A percentile compares a stretch with the other conserved stretches of the same genome.
Conservation (phyloP, 2,797 vertebrate genomes). For the Lagocephalus sceleratus region DNA sequence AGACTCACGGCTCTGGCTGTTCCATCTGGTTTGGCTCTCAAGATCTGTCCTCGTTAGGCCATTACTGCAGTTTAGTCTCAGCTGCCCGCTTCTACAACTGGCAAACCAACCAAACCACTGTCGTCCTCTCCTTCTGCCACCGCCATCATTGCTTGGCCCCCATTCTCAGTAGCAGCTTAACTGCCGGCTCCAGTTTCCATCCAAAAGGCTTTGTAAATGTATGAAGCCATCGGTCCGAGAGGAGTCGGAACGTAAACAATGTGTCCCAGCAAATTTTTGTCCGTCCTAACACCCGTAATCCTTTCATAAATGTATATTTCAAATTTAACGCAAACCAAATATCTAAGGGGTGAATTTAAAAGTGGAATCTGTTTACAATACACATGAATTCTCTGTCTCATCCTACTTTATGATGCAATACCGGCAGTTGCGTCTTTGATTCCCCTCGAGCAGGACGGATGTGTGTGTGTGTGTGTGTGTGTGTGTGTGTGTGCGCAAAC, state of each 20-base stretch:
- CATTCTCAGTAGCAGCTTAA: conserved; percentile 30
- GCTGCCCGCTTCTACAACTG: conserved; percentile 64
- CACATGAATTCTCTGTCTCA: conserved; percentile 47
- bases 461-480: conserved; percentile 46
- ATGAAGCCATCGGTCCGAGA: conserved; percentile 15
- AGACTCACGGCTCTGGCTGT: conserved; percentile 44
- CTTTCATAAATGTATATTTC: too few species aligned
- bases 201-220: conserved; percentile 23
- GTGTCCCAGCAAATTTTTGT: not conserved
- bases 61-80: conserved; percentile 70
- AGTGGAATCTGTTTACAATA: conserved; percentile 24
- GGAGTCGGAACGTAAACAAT: conserved; percentile 6
- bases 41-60: conserved; percentile 64
- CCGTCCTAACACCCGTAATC: not conserved
- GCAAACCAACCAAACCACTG: conserved; percentile 67
- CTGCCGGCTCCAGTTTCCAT: conserved; percentile 26
- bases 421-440: conserved; percentile 54
- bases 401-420: conserved; percentile 53
- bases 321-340: not conserved
- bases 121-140: conserved; percentile 49
- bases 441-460: conserved; percentile 52
- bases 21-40: conserved; percentile 68
- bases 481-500: conserved; percentile 42
- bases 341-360: conserved; percentile 19
- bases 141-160: conserved; percentile 35